Percentiles rank a stretch among this genome's conserved stretches.
Conservation (phyloP, 2,113 vertebrate genomes). For the Oplegnathus fasciatus region DNA sequence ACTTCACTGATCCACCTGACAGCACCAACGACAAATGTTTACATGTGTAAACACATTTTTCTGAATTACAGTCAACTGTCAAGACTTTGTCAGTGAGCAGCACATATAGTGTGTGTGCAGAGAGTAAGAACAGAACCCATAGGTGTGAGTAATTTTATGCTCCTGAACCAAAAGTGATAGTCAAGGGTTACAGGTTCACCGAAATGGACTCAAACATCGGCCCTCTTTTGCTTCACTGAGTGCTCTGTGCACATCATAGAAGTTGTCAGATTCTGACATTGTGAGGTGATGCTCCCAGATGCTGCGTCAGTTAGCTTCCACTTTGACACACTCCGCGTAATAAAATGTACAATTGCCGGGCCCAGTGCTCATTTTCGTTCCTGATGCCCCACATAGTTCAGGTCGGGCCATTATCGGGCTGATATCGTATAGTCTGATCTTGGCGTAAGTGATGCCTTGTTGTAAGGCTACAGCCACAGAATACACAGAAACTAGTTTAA, state of each 20-base stretch:
- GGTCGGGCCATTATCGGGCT: too few relatives aligned
- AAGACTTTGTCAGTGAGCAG: constrained; percentile 1
- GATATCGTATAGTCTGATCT: not conserved
- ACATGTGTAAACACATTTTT: not conserved
- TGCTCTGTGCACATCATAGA: not conserved
- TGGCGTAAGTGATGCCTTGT: not conserved
- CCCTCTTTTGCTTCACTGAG: not conserved
- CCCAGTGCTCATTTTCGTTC: too few relatives aligned
- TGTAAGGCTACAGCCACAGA: not conserved
- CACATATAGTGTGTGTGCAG: not conserved
- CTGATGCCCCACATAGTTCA: too few relatives aligned
- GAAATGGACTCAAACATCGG: constrained; percentile 8
- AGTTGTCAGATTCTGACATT: not conserved
- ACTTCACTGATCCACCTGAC: not conserved
- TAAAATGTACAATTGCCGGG: too few relatives aligned
- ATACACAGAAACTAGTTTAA: not conserved
- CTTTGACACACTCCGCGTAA: too few relatives aligned
- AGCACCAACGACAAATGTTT: not conserved
- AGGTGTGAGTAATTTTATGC: constrained; percentile 10
- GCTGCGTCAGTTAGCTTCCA: too few relatives aligned
- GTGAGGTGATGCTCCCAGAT: too few relatives aligned
- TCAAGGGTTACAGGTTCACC: not conserved
- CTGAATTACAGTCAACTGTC: too few relatives aligned
- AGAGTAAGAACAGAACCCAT: not conserved
- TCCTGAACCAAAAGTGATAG: constrained; percentile 11